Evolutionary conservation across 1,140 invertebrate species (phyloP).

Genomic region (Cecropterus lyciades): DNA sequence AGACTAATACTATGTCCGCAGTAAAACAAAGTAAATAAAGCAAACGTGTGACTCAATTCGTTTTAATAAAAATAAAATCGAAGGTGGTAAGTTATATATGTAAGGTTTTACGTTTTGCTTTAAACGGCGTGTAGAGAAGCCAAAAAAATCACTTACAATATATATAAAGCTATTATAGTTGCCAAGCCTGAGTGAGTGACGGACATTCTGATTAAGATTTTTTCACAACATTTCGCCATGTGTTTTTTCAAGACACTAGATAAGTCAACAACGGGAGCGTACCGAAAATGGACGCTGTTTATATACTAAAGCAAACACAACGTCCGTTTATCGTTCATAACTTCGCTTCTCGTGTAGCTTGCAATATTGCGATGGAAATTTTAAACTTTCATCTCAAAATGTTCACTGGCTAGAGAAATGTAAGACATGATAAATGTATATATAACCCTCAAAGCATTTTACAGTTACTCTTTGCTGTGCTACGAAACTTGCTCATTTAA

Average conservation of each 20-base stretch:
- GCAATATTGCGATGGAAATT: constrained; percentile 18
- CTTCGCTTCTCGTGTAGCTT: constrained; percentile 5
- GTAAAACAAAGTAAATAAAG: no score
- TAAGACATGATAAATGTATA: neutral
- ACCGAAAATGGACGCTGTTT: constrained; percentile 15
- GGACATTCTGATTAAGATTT: no score
- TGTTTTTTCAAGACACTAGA: neutral
- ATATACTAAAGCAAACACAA: neutral
- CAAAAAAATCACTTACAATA: no score
- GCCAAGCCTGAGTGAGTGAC: no score
- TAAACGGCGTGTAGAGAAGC: no score
- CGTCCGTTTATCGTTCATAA: constrained; percentile 13
- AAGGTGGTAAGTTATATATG: no score
- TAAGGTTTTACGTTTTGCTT: no score
- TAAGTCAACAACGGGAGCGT: constrained; percentile 1
- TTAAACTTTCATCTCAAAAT: constrained; percentile 27
- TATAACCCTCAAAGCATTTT: neutral
- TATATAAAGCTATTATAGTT: no score
- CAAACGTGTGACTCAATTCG: no score
- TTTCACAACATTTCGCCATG: no score
- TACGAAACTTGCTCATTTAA: neutral
- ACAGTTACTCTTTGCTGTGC: neutral
- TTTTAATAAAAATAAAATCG: no score
- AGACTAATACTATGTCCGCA: no score
- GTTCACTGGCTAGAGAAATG: constrained; percentile 6